A percentile compares a stretch with the other conserved stretches of the same genome.
Conservation (phyloP, 1,140 invertebrate genomes). For the Leptestheria dahalacensis region DNA sequence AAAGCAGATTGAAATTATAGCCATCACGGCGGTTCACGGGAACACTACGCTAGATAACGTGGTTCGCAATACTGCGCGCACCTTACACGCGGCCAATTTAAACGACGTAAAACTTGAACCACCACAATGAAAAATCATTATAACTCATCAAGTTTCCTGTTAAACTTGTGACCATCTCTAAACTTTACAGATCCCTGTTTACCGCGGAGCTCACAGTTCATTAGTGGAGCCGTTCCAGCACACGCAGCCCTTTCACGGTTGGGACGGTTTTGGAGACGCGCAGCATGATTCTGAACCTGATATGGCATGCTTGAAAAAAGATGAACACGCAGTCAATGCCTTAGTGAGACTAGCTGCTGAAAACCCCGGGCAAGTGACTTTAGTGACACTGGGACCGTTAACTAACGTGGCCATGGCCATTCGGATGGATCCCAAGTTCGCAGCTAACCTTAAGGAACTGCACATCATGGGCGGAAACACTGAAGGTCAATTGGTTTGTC, state of each 20-base stretch:
- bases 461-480: slow-evolving; percentile 44
- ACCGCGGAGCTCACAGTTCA: slow-evolving; percentile 36
- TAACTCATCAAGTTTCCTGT: too few relatives aligned
- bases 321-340: slow-evolving; percentile 22
- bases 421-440: slow-evolving; percentile 36
- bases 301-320: slow-evolving; percentile 16
- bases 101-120: slow-evolving; percentile 11
- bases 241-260: slow-evolving; percentile 22
- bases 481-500: too few relatives aligned
- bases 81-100: slow-evolving; percentile 17
- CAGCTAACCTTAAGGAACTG: slow-evolving; percentile 33
- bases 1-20: slow-evolving; percentile 35
- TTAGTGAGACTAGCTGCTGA: slow-evolving; percentile 27
- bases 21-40: slow-evolving; percentile 44
- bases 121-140: neutral
- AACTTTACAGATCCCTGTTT: slow-evolving; percentile 45
- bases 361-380: slow-evolving; percentile 32
- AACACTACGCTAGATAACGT: slow-evolving; percentile 35
- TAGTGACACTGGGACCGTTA: slow-evolving; percentile 41
- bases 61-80: slow-evolving; percentile 18
- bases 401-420: slow-evolving; percentile 45
- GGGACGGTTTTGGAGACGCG: slow-evolving; percentile 26
- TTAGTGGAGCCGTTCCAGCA: slow-evolving; percentile 29
- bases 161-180: neutral
- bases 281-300: slow-evolving; percentile 14